Conservation (phyloP, 2,888 invertebrate genomes). For the Arrhopalites spinosus region DNA sequence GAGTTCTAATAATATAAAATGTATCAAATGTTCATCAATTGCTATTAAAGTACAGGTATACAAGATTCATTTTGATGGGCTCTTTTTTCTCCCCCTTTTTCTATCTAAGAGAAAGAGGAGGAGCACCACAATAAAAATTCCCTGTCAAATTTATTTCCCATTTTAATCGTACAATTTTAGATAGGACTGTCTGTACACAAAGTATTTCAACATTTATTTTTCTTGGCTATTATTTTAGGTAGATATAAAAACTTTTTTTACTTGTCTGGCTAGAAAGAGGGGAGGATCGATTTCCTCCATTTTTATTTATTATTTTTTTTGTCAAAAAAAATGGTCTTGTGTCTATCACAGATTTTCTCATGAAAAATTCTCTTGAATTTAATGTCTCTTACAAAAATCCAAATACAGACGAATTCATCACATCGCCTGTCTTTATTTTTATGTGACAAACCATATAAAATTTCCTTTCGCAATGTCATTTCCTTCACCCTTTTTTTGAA, state of each 20-base stretch:
- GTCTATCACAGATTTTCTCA: conserved; percentile 31
- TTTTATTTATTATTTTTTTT: background rate
- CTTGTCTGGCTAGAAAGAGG: too few species aligned
- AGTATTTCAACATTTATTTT: background rate
- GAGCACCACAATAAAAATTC: conserved; percentile 22
- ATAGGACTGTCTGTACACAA: conserved; percentile 2
- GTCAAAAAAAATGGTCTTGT: conserved; percentile 20
- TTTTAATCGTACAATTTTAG: conserved; percentile 29
- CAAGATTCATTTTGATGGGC: background rate
- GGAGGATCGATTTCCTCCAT: conserved; percentile 20
- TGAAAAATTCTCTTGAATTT: conserved; percentile 21
- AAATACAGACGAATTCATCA: background rate
- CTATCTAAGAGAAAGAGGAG: background rate
- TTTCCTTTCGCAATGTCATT: conserved; percentile 6
- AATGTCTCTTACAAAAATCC: background rate
- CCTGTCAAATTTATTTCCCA: background rate
- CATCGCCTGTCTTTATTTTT: too few species aligned
- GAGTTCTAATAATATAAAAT: too few species aligned
- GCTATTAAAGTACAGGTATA: too few species aligned
- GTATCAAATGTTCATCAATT: too few species aligned
- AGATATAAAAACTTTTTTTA: background rate
- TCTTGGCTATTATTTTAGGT: too few species aligned
- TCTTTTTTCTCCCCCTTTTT: background rate
- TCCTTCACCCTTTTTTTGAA: conserved; percentile 27
- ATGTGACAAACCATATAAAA: conserved; percentile 12